A percentile compares a stretch with the other conserved stretches of the same genome.
These are phyloP conservation scores for Ommatoiulus sabulosus DNA, from an alignment of 2,888 invertebrate genomes.

Conservation along the genomic window DNA sequence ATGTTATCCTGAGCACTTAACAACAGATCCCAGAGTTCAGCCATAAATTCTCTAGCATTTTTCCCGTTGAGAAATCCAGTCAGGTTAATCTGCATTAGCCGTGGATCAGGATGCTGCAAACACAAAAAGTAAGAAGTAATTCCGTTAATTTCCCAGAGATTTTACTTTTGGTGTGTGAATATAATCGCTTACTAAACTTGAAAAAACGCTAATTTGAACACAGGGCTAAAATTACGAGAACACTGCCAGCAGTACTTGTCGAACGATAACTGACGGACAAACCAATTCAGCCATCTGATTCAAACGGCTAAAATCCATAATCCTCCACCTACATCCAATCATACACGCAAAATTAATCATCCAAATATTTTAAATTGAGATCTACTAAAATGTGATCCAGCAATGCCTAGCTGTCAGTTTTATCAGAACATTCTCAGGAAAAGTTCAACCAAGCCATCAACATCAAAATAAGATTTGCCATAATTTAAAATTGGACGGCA, in stretches of 20 bases:
- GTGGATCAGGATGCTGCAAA: slow-evolving; percentile 91
- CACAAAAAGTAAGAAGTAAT: slow-evolving; percentile 29
- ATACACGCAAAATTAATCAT: slow-evolving; percentile 27
- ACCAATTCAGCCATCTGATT: background rate
- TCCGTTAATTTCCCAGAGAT: background rate
- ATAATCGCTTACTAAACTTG: slow-evolving; percentile 32
- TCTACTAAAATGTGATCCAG: background rate
- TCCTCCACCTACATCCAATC: slow-evolving; percentile 23
- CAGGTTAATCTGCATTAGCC: slow-evolving; percentile 99
- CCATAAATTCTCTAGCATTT: slow-evolving; percentile 97
- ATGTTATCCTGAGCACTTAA: slow-evolving; percentile 95
- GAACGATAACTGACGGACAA: background rate
- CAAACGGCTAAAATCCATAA: slow-evolving; percentile 56
- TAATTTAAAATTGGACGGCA: too few relatives aligned
- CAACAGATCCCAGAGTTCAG: slow-evolving; percentile 95
- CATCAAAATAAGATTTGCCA: too few relatives aligned
- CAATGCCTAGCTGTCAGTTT: background rate
- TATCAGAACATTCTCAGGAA: too few relatives aligned
- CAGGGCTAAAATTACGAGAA: background rate
- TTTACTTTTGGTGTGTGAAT: background rate
- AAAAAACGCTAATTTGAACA: slow-evolving; percentile 41
- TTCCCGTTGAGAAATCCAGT: slow-evolving; percentile 99
- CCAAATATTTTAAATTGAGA: background rate
- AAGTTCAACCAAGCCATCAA: too few relatives aligned
- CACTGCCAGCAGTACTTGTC: background rate